Conservation (phyloP, 2,113 vertebrate species). For the Calidris pugnax region DNA sequence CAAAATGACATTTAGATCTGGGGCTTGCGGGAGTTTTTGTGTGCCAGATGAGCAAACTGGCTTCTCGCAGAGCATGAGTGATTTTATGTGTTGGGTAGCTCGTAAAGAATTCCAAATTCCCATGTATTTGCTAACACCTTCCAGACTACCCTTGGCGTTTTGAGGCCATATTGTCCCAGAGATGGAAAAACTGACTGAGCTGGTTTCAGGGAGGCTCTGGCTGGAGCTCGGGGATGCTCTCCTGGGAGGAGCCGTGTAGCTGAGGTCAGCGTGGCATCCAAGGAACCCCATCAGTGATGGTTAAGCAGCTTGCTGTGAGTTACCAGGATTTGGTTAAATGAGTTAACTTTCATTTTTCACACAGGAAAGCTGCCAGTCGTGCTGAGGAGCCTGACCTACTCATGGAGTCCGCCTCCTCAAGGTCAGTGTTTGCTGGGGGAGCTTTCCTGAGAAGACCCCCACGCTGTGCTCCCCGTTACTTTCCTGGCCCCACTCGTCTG, state of each 20-base stretch:
- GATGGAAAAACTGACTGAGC: not conserved
- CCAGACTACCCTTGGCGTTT: not conserved
- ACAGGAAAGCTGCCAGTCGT: rapidly evolving
- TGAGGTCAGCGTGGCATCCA: not conserved
- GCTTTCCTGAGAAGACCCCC: not conserved
- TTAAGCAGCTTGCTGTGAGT: not conserved
- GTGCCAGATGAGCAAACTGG: not conserved
- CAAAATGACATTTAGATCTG: rapidly evolving
- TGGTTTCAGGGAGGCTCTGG: not conserved
- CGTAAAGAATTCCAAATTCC: conserved; percentile 32
- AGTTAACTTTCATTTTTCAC: not conserved
- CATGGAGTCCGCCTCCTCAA: rapidly evolving
- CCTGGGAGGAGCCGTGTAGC: rapidly evolving
- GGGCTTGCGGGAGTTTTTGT: not conserved
- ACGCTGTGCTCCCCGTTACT: rapidly evolving
- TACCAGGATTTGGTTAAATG: not conserved
- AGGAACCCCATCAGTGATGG: rapidly evolving
- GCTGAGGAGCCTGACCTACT: not conserved
- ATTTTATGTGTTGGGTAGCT: conserved; percentile 1
- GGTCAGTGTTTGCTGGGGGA: not conserved
- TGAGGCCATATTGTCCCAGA: not conserved
- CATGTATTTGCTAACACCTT: not conserved
- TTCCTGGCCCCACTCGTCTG: not conserved
- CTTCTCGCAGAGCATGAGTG: not conserved
- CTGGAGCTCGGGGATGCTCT: not conserved